phyloP scores from a whole-genome alignment of 1,140 invertebrate genomes.

The Micrasema longulum region DNA sequence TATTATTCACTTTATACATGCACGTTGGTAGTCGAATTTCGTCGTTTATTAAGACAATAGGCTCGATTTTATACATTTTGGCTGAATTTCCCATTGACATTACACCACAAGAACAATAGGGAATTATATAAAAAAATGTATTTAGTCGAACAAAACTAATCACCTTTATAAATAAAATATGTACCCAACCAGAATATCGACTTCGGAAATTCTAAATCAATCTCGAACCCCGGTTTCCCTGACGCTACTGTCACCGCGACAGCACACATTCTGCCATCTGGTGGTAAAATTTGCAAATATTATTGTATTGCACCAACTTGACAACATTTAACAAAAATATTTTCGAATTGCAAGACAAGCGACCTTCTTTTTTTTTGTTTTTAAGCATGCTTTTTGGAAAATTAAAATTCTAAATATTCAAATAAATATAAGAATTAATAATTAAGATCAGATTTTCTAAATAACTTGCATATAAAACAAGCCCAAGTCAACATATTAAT shows the following conservation, averaged over 20 bases:
- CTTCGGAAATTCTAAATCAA: slow-evolving; percentile 31
- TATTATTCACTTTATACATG: slow-evolving; percentile 76
- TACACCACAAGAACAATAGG: not conserved
- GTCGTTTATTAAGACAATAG: slow-evolving; percentile 66
- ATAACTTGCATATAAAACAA: no score
- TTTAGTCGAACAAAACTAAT: slow-evolving; percentile 23
- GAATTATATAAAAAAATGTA: slow-evolving; percentile 11
- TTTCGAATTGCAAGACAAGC: slow-evolving; percentile 17
- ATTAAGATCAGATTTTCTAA: no score
- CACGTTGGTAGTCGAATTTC: slow-evolving; percentile 66
- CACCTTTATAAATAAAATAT: slow-evolving; percentile 32
- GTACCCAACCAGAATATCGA: slow-evolving; percentile 3
- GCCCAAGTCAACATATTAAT: slow-evolving; percentile 18
- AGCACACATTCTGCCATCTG: slow-evolving; percentile 1
- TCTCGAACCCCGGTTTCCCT: not conserved
- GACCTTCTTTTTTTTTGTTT: slow-evolving; percentile 24
- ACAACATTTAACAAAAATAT: slow-evolving; percentile 17
- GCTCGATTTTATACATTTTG: slow-evolving; percentile 60
- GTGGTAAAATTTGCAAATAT: slow-evolving; percentile 9
- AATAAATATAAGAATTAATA: not conserved
- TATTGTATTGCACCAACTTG: slow-evolving; percentile 9
- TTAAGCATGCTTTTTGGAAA: not conserved
- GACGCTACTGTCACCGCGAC: slow-evolving; percentile 14
- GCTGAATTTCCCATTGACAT: slow-evolving; percentile 16
- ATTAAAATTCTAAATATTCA: not conserved